Percentiles rank a stretch among this genome's conserved stretches.
These are phyloP conservation scores for Melanotaenia maccullochi DNA, from an alignment of 2,797 vertebrate species.

Conservation along the genomic window DNA sequence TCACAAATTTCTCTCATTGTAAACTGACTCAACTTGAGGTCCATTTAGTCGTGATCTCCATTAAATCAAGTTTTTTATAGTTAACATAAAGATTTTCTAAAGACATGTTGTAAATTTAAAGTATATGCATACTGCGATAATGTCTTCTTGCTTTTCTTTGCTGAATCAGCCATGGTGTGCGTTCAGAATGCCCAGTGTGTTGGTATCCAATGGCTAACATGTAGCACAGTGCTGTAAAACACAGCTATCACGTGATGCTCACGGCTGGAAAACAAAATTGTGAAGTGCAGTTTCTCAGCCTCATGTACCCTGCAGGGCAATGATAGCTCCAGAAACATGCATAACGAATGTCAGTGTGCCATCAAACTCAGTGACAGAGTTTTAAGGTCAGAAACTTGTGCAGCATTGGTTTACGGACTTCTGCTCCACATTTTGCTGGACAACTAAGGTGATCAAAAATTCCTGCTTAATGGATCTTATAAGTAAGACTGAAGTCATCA, in stretches of 20 bases:
- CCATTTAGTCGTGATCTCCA: neutral
- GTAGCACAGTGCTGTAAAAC: neutral
- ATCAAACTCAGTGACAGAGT: neutral
- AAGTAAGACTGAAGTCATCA: neutral
- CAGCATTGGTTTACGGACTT: too few species aligned
- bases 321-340: neutral
- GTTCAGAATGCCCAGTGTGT: too few species aligned
- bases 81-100: too few species aligned
- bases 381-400: neutral
- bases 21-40: too few species aligned
- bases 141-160: too few species aligned
- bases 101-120: too few species aligned
- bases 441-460: neutral
- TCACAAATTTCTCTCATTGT: too few species aligned
- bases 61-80: neutral
- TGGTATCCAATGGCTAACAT: neutral
- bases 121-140: too few species aligned
- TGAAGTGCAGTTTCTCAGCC: neutral
- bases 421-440: too few species aligned
- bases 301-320: too few species aligned
- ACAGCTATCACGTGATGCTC: neutral
- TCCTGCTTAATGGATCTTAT: neutral
- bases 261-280: neutral
- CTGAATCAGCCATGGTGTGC: too few species aligned
- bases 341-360: neutral